Evolutionary conservation across 2,113 vertebrate species (phyloP).

Genomic region (Apistogramma diplotaenia): DNA sequence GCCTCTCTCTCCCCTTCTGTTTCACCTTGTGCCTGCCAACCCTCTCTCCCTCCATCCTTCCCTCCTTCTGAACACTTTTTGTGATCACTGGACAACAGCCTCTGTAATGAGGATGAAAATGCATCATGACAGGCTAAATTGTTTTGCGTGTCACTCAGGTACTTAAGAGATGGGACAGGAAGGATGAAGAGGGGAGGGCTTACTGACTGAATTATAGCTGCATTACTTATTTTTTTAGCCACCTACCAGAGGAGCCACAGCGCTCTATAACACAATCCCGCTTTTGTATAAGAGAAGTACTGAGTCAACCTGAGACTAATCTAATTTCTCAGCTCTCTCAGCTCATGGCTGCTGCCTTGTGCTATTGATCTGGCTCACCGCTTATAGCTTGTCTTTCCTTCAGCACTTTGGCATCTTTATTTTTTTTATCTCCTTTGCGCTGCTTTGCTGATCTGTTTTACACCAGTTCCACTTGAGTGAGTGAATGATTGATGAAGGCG

Average conservation of each 20-base stretch:
- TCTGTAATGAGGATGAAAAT: constrained; percentile 66
- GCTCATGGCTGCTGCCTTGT: constrained; percentile 19
- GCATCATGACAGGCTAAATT: constrained; percentile 47
- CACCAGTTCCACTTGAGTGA: constrained; percentile 23
- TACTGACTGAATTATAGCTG: not conserved
- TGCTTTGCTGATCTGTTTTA: constrained; percentile 21
- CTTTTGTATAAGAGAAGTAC: constrained; percentile 4
- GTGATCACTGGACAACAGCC: constrained; percentile 30
- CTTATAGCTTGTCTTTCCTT: constrained; percentile 30
- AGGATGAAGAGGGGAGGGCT: not conserved
- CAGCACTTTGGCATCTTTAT: constrained; percentile 31
- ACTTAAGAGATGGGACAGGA: not conserved
- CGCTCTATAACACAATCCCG: not conserved
- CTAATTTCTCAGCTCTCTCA: constrained; percentile 39
- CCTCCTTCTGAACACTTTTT: constrained; percentile 16
- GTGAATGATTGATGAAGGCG: constrained; percentile 48
- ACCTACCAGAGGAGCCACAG: not conserved
- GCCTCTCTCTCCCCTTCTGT: not conserved
- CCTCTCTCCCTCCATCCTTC: not conserved
- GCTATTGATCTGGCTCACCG: constrained; percentile 52
- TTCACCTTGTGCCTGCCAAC: constrained; percentile 5
- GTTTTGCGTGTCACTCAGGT: constrained; percentile 49
- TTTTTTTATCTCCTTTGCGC: constrained; percentile 27
- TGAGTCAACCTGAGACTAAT: constrained; percentile 46
- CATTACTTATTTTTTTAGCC: not conserved